Percentiles rank a stretch among this genome's conserved stretches.
Evolutionary conservation across 1,140 invertebrate species (phyloP).

Genomic region (Anastatus disparis): DNA sequence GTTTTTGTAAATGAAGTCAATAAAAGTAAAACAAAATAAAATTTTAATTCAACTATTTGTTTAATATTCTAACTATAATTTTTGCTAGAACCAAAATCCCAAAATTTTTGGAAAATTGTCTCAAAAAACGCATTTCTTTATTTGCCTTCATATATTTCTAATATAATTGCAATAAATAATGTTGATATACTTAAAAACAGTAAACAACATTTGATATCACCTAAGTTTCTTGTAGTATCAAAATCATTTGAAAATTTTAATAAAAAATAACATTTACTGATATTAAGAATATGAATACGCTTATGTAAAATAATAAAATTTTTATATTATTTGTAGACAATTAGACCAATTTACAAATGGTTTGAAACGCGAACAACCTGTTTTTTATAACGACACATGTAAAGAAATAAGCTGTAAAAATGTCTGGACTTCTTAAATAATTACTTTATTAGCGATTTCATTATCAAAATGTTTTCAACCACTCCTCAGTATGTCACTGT

Average conservation of each 20-base stretch:
- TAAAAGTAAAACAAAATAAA: slow-evolving; percentile 11
- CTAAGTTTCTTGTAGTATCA: slow-evolving; percentile 3
- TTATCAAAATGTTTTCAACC: slow-evolving; percentile 60
- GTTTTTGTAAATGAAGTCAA: slow-evolving; percentile 17
- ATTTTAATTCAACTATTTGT: background rate
- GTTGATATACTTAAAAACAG: background rate
- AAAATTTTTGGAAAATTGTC: background rate
- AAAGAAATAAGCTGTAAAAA: slow-evolving; percentile 51
- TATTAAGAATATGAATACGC: too few species aligned
- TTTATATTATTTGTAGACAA: background rate
- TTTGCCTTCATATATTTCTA: background rate
- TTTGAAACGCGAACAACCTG: slow-evolving; percentile 3
- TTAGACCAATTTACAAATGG: slow-evolving; percentile 19
- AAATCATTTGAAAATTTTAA: slow-evolving; percentile 10
- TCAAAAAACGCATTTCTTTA: background rate
- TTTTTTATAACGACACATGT: slow-evolving; percentile 19
- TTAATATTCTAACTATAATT: slow-evolving; percentile 7
- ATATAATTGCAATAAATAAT: slow-evolving; percentile 7
- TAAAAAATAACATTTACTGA: slow-evolving; percentile 6
- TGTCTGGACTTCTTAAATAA: slow-evolving; percentile 53
- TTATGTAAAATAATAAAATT: slow-evolving; percentile 18
- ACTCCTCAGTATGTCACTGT: slow-evolving; percentile 48
- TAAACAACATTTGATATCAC: background rate
- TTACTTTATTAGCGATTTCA: slow-evolving; percentile 57
- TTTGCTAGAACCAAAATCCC: background rate